Evolutionary conservation across 2,113 vertebrate species (phyloP).

Genomic region (Chionomys nivalis): DNA sequence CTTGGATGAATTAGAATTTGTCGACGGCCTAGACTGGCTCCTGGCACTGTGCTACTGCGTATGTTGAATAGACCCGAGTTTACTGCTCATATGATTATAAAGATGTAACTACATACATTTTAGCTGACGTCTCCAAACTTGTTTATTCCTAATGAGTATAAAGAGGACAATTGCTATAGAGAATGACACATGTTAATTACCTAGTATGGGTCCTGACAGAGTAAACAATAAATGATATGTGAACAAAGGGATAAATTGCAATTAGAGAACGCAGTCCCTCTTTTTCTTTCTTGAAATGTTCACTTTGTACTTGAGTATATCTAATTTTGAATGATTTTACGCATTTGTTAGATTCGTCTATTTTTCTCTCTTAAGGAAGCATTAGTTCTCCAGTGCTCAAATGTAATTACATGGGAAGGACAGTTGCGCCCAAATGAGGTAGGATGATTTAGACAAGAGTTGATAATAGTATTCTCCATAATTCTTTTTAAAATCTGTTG

Average conservation of each 20-base stretch:
- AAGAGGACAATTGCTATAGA: neutral
- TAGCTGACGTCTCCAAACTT: neutral
- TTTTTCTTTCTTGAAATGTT: neutral
- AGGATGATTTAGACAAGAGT: conserved; percentile 50
- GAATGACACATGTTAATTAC: neutral
- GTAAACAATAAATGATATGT: neutral
- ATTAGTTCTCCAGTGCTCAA: neutral
- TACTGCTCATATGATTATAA: neutral
- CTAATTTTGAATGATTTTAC: conserved; percentile 8
- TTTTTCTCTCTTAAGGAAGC: conserved; percentile 44
- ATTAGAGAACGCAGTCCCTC: neutral
- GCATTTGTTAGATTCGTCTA: conserved; percentile 31
- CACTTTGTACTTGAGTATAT: conserved; percentile 35
- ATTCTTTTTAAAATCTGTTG: conserved; percentile 44
- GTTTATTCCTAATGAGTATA: neutral
- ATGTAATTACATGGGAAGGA: conserved; percentile 50
- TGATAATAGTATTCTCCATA: conserved; percentile 36
- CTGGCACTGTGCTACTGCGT: neutral
- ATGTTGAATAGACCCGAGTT: neutral
- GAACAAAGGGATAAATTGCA: conserved; percentile 46
- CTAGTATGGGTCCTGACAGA: neutral
- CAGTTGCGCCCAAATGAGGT: conserved; percentile 14
- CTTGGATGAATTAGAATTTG: neutral
- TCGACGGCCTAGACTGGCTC: neutral
- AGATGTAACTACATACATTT: neutral